Conservation (phyloP, 1,140 invertebrate genomes). For the Euglossa dilemma region DNA sequence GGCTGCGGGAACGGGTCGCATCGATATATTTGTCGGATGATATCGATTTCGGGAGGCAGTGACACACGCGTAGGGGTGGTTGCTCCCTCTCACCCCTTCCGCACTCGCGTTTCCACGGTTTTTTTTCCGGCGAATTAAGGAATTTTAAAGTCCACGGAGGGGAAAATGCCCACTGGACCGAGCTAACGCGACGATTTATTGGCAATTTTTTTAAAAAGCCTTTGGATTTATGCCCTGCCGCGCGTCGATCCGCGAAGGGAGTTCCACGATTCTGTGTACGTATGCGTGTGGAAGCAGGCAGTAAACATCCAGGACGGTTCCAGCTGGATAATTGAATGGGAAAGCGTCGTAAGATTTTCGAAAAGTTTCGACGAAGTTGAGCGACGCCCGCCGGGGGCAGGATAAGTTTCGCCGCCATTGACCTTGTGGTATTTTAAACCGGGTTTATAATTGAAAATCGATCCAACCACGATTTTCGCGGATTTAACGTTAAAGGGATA, state of each 20-base stretch:
- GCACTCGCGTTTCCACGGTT: background rate
- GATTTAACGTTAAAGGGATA: background rate
- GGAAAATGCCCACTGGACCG: constrained; percentile 72
- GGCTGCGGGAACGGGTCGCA: constrained; percentile 5
- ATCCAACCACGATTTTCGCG: constrained; percentile 1
- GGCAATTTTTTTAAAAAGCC: constrained; percentile 81
- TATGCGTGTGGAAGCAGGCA: constrained; percentile 14
- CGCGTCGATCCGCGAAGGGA: constrained; percentile 29
- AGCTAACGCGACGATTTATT: constrained; percentile 79
- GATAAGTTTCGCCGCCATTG: constrained; percentile 39
- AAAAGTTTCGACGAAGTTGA: constrained; percentile 45
- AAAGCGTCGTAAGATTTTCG: constrained; percentile 33
- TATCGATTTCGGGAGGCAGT: constrained; percentile 72
- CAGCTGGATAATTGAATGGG: constrained; percentile 59
- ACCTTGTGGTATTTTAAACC: constrained; percentile 57
- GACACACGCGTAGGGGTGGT: constrained; percentile 61
- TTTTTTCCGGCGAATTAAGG: constrained; percentile 77
- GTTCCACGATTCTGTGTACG: background rate
- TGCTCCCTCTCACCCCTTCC: constrained; percentile 59
- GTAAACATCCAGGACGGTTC: constrained; percentile 38
- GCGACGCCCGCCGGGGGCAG: constrained; percentile 1
- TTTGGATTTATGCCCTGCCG: constrained; percentile 77
- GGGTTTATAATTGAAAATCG: constrained; percentile 39
- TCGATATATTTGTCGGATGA: constrained; percentile 60
- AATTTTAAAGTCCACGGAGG: constrained; percentile 77